Conservation (phyloP, 2,113 vertebrate genomes). For the Xerus inauris region DNA sequence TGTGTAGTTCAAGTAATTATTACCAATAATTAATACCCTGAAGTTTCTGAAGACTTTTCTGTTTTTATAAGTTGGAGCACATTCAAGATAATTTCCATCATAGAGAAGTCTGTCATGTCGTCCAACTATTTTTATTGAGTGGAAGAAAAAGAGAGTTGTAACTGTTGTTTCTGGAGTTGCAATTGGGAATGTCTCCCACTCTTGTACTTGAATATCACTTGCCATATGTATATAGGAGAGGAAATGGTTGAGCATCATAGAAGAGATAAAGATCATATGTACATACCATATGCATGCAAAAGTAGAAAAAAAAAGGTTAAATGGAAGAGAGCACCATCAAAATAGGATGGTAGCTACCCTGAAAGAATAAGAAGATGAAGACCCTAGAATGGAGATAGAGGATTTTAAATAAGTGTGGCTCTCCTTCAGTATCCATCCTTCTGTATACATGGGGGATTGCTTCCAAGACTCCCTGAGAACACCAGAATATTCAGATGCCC, state of each 20-base stretch:
- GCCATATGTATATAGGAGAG: not conserved
- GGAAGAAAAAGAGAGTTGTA: not conserved
- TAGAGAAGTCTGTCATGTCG: not conserved
- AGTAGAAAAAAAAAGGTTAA: not conserved
- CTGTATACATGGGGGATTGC: not conserved
- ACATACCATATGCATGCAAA: not conserved
- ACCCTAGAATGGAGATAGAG: not conserved
- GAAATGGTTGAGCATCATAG: not conserved
- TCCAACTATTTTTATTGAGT: not conserved
- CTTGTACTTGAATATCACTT: not conserved
- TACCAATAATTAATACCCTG: not conserved
- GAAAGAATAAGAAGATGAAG: not conserved
- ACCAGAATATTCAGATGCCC: not conserved
- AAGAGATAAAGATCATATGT: not conserved
- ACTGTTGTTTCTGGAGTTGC: not conserved
- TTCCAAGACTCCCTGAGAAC: not conserved
- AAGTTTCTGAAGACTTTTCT: constrained; percentile 25
- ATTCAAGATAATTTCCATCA: not conserved
- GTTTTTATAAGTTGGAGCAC: not conserved
- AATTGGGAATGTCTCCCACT: not conserved
- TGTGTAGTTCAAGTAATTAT: constrained; percentile 24
- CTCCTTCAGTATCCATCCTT: not conserved
- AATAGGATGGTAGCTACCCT: not conserved
- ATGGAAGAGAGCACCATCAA: not conserved
- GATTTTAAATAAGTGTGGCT: not conserved